Evolutionary conservation across 2,113 vertebrate genomes (phyloP).

Genomic region (Pterocles burchelli): DNA sequence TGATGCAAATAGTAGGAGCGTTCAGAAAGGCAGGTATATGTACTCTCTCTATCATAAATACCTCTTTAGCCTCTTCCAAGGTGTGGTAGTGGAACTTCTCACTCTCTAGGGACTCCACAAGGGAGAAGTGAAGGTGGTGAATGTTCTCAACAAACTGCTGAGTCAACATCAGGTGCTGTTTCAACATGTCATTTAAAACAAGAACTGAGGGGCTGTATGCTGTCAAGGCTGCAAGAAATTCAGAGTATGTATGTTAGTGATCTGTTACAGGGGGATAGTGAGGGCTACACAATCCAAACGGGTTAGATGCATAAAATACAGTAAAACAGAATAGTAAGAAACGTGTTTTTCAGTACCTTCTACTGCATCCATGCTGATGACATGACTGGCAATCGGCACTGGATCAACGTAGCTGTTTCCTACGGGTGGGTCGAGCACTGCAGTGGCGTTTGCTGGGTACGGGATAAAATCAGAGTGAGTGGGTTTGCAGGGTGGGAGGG

Average conservation of each 20-base stretch:
- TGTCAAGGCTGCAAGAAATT: conserved; percentile 69
- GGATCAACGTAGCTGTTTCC: conserved; percentile 72
- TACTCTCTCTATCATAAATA: background rate
- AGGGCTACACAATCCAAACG: too few relatives aligned
- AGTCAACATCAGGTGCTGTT: conserved; percentile 84
- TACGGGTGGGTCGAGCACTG: background rate
- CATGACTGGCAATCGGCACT: conserved; percentile 62
- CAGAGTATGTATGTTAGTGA: rapidly evolving
- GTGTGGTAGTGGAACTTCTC: conserved; percentile 88
- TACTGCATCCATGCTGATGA: conserved; percentile 76
- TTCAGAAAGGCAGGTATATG: rapidly evolving
- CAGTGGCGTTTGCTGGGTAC: conserved; percentile 19
- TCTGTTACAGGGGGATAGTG: rapidly evolving
- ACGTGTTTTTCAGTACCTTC: conserved; percentile 75
- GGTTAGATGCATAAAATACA: rapidly evolving
- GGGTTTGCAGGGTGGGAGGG: background rate
- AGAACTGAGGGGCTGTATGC: conserved; percentile 73
- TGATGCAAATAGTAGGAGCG: rapidly evolving
- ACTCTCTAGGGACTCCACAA: conserved; percentile 76
- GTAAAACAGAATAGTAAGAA: background rate
- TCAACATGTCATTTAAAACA: conserved; percentile 80
- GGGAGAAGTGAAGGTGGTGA: conserved; percentile 74
- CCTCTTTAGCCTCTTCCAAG: conserved; percentile 86
- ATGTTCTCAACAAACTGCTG: conserved; percentile 75
- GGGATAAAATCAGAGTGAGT: background rate